Conservation (phyloP, 2,888 invertebrate species). For the Lithophane ornitopus region DNA sequence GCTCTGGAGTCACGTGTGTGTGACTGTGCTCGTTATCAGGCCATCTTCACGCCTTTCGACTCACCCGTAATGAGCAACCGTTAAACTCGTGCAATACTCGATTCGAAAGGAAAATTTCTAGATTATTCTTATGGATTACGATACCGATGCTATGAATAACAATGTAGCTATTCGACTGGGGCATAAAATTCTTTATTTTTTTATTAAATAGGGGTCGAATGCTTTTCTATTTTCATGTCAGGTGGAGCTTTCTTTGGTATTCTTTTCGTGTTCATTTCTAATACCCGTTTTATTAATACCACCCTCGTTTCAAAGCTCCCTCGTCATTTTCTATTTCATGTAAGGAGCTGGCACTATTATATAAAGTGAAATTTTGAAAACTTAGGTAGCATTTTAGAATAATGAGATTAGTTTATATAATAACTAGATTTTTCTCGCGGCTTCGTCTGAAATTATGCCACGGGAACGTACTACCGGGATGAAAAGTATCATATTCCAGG, state of each 20-base stretch:
- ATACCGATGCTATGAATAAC: constrained; percentile 59
- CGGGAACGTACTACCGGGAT: no score
- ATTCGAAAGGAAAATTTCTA: constrained; percentile 65
- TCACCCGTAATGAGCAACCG: constrained; percentile 62
- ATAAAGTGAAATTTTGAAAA: neutral
- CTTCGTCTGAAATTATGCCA: no score
- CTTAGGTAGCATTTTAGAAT: neutral
- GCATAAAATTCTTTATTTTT: constrained; percentile 48
- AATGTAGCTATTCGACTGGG: constrained; percentile 40
- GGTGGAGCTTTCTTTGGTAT: constrained; percentile 48
- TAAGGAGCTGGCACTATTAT: constrained; percentile 2
- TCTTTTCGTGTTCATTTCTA: constrained; percentile 40
- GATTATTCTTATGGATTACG: constrained; percentile 61
- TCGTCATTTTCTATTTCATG: constrained; percentile 23
- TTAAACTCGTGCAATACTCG: constrained; percentile 58
- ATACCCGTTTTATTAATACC: constrained; percentile 36
- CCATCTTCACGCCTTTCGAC: constrained; percentile 71
- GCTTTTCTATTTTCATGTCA: constrained; percentile 50
- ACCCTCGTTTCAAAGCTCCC: neutral
- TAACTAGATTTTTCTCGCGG: no score
- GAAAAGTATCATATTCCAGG: no score
- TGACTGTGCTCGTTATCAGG: constrained; percentile 67
- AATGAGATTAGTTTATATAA: neutral
- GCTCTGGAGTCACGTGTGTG: constrained; percentile 59
- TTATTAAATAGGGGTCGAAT: constrained; percentile 55